phyloP scores from a whole-genome alignment of 2,888 invertebrate species.

The Seladonia tumulorum region DNA sequence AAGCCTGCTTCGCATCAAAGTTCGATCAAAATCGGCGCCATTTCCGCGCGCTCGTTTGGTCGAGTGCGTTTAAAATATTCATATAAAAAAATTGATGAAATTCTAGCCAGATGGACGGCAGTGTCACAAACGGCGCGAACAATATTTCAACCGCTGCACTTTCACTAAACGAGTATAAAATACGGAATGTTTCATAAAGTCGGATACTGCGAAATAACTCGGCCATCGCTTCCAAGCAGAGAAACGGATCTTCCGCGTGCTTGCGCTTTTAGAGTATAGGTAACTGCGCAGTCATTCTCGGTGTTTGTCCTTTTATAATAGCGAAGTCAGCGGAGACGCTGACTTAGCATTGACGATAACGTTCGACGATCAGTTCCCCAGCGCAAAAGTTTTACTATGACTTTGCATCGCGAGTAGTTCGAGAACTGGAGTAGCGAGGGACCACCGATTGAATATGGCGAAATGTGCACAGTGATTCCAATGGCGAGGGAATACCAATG shows the following conservation, averaged over 20 bases:
- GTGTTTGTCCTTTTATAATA: background rate
- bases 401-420: background rate
- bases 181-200: conserved; percentile 11
- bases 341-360: background rate
- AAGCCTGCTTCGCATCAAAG: background rate
- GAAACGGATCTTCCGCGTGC: background rate
- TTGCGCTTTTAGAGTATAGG: background rate
- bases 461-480: background rate
- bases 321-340: background rate
- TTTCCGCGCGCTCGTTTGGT: background rate
- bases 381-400: background rate
- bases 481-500: background rate
- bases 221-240: background rate
- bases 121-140: background rate
- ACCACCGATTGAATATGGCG: background rate
- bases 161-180: background rate
- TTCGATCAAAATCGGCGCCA: background rate
- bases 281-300: background rate
- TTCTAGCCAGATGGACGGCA: background rate
- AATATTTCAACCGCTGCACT: background rate
- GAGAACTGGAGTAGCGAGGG: background rate
- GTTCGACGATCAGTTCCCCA: background rate
- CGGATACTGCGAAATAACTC: conserved; percentile 1
- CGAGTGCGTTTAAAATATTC: background rate
- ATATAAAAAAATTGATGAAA: background rate